Conservation (phyloP, 2,113 vertebrate genomes). For the Cynoglossus semilaevis region DNA sequence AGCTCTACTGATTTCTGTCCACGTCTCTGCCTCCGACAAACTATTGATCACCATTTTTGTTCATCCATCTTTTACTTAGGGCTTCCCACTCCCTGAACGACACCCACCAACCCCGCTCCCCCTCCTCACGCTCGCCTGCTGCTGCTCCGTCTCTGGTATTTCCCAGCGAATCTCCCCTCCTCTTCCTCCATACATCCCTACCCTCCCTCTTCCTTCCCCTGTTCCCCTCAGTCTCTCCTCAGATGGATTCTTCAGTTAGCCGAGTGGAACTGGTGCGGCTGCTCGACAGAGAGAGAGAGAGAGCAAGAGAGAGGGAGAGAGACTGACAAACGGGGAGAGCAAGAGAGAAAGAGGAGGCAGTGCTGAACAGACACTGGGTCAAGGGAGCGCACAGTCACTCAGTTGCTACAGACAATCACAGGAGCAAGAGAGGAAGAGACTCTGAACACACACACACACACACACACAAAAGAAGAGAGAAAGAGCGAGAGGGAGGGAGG, state of each 20-base stretch:
- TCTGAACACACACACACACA: constrained; percentile 19
- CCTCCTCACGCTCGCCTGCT: constrained; percentile 11
- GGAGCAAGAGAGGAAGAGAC: constrained; percentile 33
- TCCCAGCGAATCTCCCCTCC: constrained; percentile 48
- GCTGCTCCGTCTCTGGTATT: constrained; percentile 54
- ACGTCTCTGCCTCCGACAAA: constrained; percentile 33
- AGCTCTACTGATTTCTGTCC: constrained; percentile 16
- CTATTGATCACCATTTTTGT: constrained; percentile 46
- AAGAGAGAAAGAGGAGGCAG: constrained; percentile 43
- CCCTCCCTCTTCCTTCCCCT: too few species aligned
- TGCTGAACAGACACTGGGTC: constrained; percentile 65
- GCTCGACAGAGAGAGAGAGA: constrained; percentile 11
- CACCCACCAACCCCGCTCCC: constrained; percentile 13
- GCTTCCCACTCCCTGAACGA: constrained; percentile 40
- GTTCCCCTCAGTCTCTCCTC: constrained; percentile 42
- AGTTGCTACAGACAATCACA: constrained; percentile 72
- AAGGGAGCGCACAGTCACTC: constrained; percentile 50
- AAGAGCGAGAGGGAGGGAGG: constrained; percentile 28
- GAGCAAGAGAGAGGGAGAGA: constrained; percentile 29
- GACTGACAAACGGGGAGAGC: constrained; percentile 4
- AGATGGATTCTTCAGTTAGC: constrained; percentile 74
- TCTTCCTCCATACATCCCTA: constrained; percentile 6
- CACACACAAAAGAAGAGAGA: constrained; percentile 3
- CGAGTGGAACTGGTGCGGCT: constrained; percentile 73
- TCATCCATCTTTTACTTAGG: constrained; percentile 30